These are phyloP conservation scores for Etia nguti DNA, from an alignment of 2,113 vertebrate species.

Conservation along the genomic window DNA sequence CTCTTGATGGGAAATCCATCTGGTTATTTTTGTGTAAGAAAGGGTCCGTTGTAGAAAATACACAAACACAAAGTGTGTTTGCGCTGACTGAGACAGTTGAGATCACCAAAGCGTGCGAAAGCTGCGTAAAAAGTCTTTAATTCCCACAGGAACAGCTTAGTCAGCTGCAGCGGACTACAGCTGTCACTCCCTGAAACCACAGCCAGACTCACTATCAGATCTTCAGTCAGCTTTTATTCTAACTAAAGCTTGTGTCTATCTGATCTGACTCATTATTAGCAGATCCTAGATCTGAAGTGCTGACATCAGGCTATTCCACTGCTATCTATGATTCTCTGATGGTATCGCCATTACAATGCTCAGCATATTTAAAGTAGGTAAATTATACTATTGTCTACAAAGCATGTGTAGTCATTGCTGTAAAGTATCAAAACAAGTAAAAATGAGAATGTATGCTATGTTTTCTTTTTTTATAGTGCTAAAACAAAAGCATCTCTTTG, in stretches of 20 bases:
- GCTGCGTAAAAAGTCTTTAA: constrained; percentile 32
- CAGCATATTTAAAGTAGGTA: constrained; percentile 53
- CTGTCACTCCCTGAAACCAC: constrained; percentile 48
- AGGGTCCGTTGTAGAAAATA: not conserved
- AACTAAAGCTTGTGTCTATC: constrained; percentile 37
- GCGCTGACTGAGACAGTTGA: constrained; percentile 58
- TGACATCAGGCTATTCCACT: constrained; percentile 64
- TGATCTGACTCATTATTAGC: constrained; percentile 64
- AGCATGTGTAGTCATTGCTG: not conserved
- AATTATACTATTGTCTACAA: constrained; percentile 36
- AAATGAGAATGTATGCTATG: not conserved
- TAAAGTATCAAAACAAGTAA: not conserved
- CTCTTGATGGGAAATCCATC: not conserved
- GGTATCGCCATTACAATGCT: constrained; percentile 44
- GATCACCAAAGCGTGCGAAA: constrained; percentile 56
- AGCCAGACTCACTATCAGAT: constrained; percentile 45
- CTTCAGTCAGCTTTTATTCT: constrained; percentile 63
- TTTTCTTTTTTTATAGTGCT: not conserved
- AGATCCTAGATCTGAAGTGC: constrained; percentile 58
- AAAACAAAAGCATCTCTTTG: not conserved
- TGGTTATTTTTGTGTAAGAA: constrained; percentile 8
- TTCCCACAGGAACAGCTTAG: constrained; percentile 75
- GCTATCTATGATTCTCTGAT: constrained; percentile 55
- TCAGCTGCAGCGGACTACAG: constrained; percentile 51
- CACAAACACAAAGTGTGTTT: constrained; percentile 18